These are phyloP conservation scores for Pantelozetes paolii DNA, from an alignment of 2,888 invertebrate species.

Conservation along the genomic window DNA sequence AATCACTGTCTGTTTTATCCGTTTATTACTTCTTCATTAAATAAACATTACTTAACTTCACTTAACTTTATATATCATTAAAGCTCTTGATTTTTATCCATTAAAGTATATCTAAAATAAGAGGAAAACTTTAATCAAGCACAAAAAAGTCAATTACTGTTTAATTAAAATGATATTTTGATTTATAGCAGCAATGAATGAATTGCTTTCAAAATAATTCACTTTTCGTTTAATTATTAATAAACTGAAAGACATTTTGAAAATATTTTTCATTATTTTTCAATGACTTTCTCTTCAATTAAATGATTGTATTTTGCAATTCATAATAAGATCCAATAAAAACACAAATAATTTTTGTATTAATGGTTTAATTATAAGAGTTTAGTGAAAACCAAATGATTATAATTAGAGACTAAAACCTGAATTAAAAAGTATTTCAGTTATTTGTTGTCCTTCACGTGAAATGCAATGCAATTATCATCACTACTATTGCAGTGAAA, in stretches of 20 bases:
- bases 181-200: background rate
- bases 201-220: background rate
- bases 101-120: background rate
- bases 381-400: background rate
- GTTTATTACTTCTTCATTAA: slow-evolving; percentile 8
- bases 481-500: background rate
- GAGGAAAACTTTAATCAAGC: background rate
- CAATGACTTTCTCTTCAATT: too few relatives aligned
- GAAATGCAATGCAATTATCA: background rate
- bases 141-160: background rate
- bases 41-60: slow-evolving; percentile 1
- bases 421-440: background rate
- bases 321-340: too few relatives aligned
- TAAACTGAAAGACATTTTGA: too few relatives aligned
- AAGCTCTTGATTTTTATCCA: background rate
- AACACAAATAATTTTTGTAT: background rate
- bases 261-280: too few relatives aligned
- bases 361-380: background rate
- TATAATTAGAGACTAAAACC: background rate
- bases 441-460: background rate
- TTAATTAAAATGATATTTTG: too few relatives aligned
- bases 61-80: slow-evolving; percentile 8
- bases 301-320: too few relatives aligned
- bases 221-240: too few relatives aligned
- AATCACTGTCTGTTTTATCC: background rate